Evolutionary conservation across 2,888 invertebrate genomes (phyloP), one percentile per base, ranked within the genome.

Genomic region (Aporophyla lueneburgensis): DNA sequence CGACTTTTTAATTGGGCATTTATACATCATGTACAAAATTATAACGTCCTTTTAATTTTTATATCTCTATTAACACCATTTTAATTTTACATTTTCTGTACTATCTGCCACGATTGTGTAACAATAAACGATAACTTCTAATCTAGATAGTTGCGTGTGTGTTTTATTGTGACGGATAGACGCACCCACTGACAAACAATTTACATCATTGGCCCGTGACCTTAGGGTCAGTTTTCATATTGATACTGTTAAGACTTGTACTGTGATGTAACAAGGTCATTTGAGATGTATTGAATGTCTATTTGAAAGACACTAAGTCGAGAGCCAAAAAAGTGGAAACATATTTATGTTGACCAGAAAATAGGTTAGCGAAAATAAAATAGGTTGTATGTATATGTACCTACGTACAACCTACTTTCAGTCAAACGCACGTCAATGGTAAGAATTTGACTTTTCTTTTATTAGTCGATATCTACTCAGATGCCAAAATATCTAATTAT

Each of bases 141-240:
- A 85, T 76, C 81, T 65, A 76, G 71, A 76, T 81, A 6, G 62
- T 51, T 84, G 43, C 51, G 68, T 82, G 81, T 83, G 74, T 84
- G 75, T 81, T 73, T 73, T 78, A 67, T 59, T 81, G 51, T 89
- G 86, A 88, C 86, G 86, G 85, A 75, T 62, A 74, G 89, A 81
- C 93, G 91, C 88, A 89, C 92, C 93, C 90, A 93, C 83, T 72
- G 72, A 88, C 91, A 92, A 93, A 93, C 91, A 93, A 90, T 93
- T 94, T 94, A 92, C 94, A 95, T 94, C 94, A 94, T 90, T 89
- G 87, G 81, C 81, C 85, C 84, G 66, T 88, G 93, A 93, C 92
- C 92, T 85, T 70, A 69, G 74, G 95, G 94, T 94, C 94, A 95
- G 92, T 92, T 91, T 91, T 87, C 90, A 88, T 88, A 89, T 86